Evolutionary conservation across 2,113 vertebrate species (phyloP).

Genomic region (Rhagologus leucostigma): DNA sequence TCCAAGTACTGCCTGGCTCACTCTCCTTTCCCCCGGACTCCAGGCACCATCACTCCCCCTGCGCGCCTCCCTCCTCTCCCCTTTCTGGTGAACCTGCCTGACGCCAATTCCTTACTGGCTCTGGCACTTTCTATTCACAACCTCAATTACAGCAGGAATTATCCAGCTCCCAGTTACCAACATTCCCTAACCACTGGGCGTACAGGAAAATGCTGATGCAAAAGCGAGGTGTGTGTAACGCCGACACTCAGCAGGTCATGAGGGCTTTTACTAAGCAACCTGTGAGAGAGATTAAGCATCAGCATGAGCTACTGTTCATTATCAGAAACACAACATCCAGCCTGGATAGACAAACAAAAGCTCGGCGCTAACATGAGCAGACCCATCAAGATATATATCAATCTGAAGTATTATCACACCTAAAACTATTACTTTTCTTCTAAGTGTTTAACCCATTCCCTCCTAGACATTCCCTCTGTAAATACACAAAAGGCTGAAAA

Average conservation of each 20-base stretch:
- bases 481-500: background rate
- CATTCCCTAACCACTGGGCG: background rate
- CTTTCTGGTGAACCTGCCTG: background rate
- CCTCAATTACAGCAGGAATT: background rate
- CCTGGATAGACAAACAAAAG: background rate
- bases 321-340: background rate
- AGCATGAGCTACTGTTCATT: background rate
- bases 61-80: background rate
- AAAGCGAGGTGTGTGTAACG: background rate
- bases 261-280: conserved; percentile 24
- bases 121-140: background rate
- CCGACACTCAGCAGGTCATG: background rate
- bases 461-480: background rate
- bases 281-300: background rate
- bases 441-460: background rate
- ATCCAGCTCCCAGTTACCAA: background rate
- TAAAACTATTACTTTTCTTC: background rate
- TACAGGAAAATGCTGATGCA: background rate
- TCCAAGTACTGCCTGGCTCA: background rate
- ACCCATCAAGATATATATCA: background rate
- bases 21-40: background rate
- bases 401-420: background rate
- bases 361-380: background rate
- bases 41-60: background rate
- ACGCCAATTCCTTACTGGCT: background rate